Conservation (phyloP, 2,888 invertebrate species). For the Protophormia terraenovae region DNA sequence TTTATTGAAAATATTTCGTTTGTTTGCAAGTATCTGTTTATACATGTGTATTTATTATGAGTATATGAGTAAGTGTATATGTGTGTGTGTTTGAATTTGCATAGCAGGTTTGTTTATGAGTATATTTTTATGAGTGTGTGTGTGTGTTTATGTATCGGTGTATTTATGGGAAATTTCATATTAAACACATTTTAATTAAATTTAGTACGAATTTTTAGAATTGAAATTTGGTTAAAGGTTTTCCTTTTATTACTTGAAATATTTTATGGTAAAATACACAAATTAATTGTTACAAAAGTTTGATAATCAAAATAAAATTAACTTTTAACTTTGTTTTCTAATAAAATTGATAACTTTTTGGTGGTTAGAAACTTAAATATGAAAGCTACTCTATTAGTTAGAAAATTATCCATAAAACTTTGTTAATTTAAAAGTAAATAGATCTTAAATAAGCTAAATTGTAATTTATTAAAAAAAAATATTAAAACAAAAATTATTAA, state of each 20-base stretch:
- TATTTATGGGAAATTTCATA: constrained; percentile 43
- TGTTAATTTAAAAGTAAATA: too few relatives aligned
- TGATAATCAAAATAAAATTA: too few relatives aligned
- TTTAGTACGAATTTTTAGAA: neutral
- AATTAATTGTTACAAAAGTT: too few relatives aligned
- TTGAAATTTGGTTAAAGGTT: neutral
- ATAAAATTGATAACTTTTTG: too few relatives aligned
- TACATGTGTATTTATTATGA: constrained; percentile 26
- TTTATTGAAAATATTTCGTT: constrained; percentile 67
- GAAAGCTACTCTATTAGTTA: too few relatives aligned
- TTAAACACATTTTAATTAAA: constrained; percentile 14
- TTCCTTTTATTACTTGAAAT: neutral
- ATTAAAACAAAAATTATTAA: too few relatives aligned
- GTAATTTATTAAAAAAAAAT: too few relatives aligned
- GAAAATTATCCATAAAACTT: too few relatives aligned
- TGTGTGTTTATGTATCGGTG: neutral
- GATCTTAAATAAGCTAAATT: too few relatives aligned
- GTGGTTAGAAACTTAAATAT: too few relatives aligned
- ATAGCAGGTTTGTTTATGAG: constrained; percentile 17
- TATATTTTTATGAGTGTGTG: neutral
- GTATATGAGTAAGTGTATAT: neutral
- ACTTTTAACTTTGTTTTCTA: too few relatives aligned
- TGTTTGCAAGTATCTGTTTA: constrained; percentile 44
- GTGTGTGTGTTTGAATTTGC: neutral
- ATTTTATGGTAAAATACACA: neutral